Base-by-base conservation (phyloP, 2,113 vertebrate genomes). In the Cinclus mexicanus region DNA sequence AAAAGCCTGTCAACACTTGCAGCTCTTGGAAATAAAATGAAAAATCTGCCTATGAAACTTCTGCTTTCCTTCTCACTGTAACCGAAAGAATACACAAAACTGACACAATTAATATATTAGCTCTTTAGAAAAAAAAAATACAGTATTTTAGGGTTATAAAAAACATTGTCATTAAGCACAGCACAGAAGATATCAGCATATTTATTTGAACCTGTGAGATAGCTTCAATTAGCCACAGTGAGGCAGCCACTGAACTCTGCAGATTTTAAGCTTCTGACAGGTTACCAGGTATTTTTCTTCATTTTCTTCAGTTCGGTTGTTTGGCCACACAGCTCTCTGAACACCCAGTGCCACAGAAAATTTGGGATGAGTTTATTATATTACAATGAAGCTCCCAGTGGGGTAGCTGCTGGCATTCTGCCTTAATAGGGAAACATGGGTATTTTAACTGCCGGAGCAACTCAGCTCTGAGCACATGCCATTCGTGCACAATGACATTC, bases 401-500 rank as follows among this genome's bases (percentile, higher is more conserved):
- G 37, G 35, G 84, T 33, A 61, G 61, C 78, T 72, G 29, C 52
- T 69, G 74, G 61, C 41, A 47, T 76, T 77, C 65, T 3, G 5
- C 37, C 46, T 91, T 67, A 35, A 35, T 2, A 11, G 56, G 71
- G 75, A 93, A 87, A 72, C 2, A 3, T 0, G 5, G 14, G 50
- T 23, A 61, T 80, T 76, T 68, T 41, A 82, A 59, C 67, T 61
- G 59, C 87, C 56, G 76, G 5, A 41, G 83, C 19, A 3, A 56
- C 33, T 68, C 68, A 11, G 6, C 67, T 67, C 80, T 13, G 52
- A 88, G 47, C 41, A 75, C 83, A 47, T 1, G 2, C 72, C 68
- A 52, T 78, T 94, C 39, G 41, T 6, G 69, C 50, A 61, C 91
- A 71, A 31, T 49, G 89, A 91, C 89, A 90, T 86, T 94, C 94